Base-by-base conservation (phyloP, 1,140 invertebrate genomes). In the Drosophila arizonae region DNA sequence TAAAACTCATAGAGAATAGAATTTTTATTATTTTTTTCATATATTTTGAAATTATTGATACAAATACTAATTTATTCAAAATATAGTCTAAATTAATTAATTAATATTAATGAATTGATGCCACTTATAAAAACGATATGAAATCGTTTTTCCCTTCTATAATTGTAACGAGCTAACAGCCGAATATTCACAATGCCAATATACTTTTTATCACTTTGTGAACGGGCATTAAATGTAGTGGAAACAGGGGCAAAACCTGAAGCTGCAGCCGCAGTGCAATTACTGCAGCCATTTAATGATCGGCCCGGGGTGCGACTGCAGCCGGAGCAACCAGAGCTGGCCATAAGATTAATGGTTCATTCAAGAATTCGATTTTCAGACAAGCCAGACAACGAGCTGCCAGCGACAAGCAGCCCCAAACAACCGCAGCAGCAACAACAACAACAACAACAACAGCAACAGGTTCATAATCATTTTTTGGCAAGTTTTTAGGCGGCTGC, bases 291-390 rank as follows among this genome's bases (percentile, higher is more conserved):
- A 88, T 88, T 88, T 87, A 87, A 87, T 87, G 82, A 88, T 66
- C 79, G 52, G 61, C 56, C 71, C 41, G 36, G 28, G 60, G 75
- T 71, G 64, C 56, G 56, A 50, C 64, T 72, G 64, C 56, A 60
- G 50, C 41, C 43, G 8, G 51, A 84, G 64, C 64, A 60, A 41
- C 30, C 30, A 21, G 54, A 84, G 84, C 84, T 82, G 79, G 84
- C 79, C 80, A 79, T 77, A 88, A 88, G 84, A 88, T 88, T 88
- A 88, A 88, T 88, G 84, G 79, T 80, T 84, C 84, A 88, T 88
- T 88, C 84, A 88, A 88, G 79, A 88, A 88, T 88, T 88, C 73
- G 84, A 88, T 84, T 88, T 82, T 88, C 70, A 77, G 69, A 60
- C 61, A 60, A 70, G 60, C 41, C 54, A 72, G 68, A 70, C 60